Percentiles rank a stretch among this genome's conserved stretches.
phyloP scores from a whole-genome alignment of 2,888 invertebrate species.

The Lepidochitona cinerea region DNA sequence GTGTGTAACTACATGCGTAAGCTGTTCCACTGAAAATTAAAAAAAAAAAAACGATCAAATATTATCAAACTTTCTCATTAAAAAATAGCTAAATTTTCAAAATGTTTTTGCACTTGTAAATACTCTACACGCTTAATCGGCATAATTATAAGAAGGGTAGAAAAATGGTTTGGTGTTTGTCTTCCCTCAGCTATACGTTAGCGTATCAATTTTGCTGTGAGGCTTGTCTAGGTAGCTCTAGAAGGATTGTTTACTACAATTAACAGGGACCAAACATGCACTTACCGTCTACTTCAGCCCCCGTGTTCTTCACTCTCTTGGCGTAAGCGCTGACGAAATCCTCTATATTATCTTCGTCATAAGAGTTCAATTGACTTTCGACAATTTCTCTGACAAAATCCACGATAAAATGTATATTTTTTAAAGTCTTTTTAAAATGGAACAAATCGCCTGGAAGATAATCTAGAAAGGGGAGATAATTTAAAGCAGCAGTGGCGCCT shows the following conservation, averaged over 20 bases:
- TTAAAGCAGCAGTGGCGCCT: not conserved
- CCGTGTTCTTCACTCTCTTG: conserved; percentile 8
- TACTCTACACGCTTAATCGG: too few relatives aligned
- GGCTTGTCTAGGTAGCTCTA: too few relatives aligned
- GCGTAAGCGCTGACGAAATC: conserved; percentile 29
- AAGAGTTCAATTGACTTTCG: conserved; percentile 14
- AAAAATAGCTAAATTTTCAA: too few relatives aligned
- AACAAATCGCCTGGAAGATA: conserved; percentile 14
- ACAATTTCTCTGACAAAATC: conserved; percentile 13
- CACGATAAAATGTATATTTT: not conserved
- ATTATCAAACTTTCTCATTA: too few relatives aligned
- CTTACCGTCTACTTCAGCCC: not conserved
- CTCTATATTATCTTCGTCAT: conserved; percentile 7
- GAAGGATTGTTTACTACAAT: too few relatives aligned
- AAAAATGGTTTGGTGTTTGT: too few relatives aligned
- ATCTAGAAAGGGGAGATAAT: conserved; percentile 15
- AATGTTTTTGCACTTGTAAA: too few relatives aligned
- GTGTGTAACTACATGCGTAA: conserved; percentile 22
- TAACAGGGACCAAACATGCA: too few relatives aligned
- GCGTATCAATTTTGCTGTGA: too few relatives aligned
- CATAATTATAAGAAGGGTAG: too few relatives aligned
- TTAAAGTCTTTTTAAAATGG: not conserved
- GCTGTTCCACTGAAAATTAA: conserved; percentile 21
- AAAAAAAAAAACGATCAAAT: not conserved
- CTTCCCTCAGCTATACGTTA: too few relatives aligned